Base-by-base conservation (phyloP, 2,888 invertebrate genomes). In the Lathronympha strigana region DNA sequence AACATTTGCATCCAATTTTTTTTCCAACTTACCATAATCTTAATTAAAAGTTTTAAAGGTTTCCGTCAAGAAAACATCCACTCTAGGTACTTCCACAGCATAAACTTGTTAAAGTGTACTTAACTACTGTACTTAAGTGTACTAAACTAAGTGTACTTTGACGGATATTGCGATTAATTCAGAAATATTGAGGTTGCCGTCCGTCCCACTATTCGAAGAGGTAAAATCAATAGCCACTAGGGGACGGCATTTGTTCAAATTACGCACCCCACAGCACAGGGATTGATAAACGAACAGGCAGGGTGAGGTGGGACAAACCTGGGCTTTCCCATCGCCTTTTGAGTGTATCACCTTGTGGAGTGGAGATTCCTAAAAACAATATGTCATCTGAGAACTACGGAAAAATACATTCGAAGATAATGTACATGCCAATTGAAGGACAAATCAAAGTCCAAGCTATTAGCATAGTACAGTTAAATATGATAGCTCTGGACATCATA, bases 211-310 rank as follows among this genome's bases (percentile, higher is more conserved):
- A 45, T 21, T 53, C n/a, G 15, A 31, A 21, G 54, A 38, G 19
- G 54, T 40, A 43, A 63, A 63, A 63, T 63, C 63, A 63, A 63
- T 57, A 57, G 49, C 38, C 45, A 55, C 47, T 21, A 57, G 57
- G 63, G 57, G 51, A 58, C 15, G 33, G 43, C 63, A 63, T 63
- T 63, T 63, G 63, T 63, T 63, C 58, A 51, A 50, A 58, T 63
- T 63, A 63, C 63, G 43, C 50, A 57, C 63, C 63, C 63, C 49
- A 47, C 33, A 15, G 49, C 63, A 23, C 63, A 17, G 13, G 50
- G 58, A 43, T 57, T 63, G 63, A 63, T 63, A 58, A 58, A 63
- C 58, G 51, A 51, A 58, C 45, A 31, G 13, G 15, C 33, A 13
- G 47, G 36, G 23, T 43, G 33, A n/a, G 47, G 47, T n/a, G 50